Evolutionary conservation across 2,888 invertebrate genomes (phyloP).

Genomic region (Alsophila aescularia): DNA sequence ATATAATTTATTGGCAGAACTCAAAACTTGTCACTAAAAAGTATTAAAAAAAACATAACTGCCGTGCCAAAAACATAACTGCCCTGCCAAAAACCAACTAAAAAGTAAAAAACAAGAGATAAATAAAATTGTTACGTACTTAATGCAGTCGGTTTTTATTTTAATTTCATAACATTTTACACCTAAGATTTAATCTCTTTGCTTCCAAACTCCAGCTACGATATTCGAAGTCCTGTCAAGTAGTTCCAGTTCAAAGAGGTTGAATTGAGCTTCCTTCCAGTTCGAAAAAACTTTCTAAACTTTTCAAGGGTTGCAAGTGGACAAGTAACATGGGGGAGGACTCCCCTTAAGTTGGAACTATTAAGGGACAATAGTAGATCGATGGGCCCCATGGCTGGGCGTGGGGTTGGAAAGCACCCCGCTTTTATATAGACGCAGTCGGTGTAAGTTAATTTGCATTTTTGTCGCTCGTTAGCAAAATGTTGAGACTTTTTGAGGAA

Average conservation of each 20-base stretch:
- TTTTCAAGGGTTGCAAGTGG: conserved; percentile 58
- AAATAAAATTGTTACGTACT: too few relatives aligned
- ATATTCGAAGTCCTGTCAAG: conserved; percentile 22
- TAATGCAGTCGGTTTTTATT: too few relatives aligned
- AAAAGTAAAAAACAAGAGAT: too few relatives aligned
- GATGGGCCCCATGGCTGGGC: conserved; percentile 59
- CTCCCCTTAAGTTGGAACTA: conserved; percentile 58
- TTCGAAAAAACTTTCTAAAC: conserved; percentile 36
- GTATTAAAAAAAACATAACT: too few relatives aligned
- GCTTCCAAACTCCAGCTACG: neutral
- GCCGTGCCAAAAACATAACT: too few relatives aligned
- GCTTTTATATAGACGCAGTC: conserved; percentile 42
- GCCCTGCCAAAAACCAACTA: too few relatives aligned
- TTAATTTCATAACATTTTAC: neutral
- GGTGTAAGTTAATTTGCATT: conserved; percentile 76
- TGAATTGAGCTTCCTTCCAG: too few relatives aligned
- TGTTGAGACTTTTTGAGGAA: conserved; percentile 4
- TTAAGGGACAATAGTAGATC: conserved; percentile 69
- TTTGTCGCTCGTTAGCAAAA: conserved; percentile 46
- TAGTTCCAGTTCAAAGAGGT: conserved; percentile 37
- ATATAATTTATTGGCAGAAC: too few relatives aligned
- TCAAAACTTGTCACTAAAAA: too few relatives aligned
- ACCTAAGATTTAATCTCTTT: neutral
- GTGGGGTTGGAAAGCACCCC: conserved; percentile 50
- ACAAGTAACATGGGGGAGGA: conserved; percentile 58